phyloP scores from a whole-genome alignment of 2,888 invertebrate species.

The Heliconius aoede region DNA sequence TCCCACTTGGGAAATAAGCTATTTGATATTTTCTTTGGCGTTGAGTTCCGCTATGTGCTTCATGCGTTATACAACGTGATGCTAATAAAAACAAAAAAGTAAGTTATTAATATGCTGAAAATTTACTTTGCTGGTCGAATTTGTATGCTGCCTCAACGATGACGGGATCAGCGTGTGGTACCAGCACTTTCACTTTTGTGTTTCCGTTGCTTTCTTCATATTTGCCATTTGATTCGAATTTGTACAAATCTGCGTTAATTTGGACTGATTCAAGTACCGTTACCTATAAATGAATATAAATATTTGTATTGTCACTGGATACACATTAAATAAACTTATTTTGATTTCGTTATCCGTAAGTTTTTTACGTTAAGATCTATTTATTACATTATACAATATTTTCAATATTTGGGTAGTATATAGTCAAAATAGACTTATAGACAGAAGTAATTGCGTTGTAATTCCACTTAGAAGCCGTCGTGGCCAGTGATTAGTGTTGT shows the following conservation, averaged over 20 bases:
- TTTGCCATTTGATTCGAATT: constrained; percentile 72
- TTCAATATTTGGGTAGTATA: neutral
- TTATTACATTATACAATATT: neutral
- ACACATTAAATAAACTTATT: neutral
- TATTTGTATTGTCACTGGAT: neutral
- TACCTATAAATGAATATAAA: constrained; percentile 54
- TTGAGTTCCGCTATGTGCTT: too few relatives aligned
- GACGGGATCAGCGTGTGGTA: constrained; percentile 79
- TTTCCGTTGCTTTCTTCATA: constrained; percentile 63
- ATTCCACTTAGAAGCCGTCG: too few relatives aligned
- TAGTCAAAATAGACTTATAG: neutral
- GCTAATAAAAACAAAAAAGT: too few relatives aligned
- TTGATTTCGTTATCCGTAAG: neutral
- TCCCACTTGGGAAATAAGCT: too few relatives aligned
- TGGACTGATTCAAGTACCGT: constrained; percentile 69
- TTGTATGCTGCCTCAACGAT: constrained; percentile 74
- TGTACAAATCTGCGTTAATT: constrained; percentile 82
- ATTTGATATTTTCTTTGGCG: too few relatives aligned
- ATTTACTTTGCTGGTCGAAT: constrained; percentile 52
- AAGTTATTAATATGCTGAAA: neutral
- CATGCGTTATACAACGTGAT: too few relatives aligned
- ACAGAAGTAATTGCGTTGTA: too few relatives aligned
- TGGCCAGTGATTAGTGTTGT: neutral
- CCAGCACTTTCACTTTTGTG: constrained; percentile 67
- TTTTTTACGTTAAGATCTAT: neutral